Conservation (phyloP, 1,140 invertebrate species). For the Drosophila simulans region DNA sequence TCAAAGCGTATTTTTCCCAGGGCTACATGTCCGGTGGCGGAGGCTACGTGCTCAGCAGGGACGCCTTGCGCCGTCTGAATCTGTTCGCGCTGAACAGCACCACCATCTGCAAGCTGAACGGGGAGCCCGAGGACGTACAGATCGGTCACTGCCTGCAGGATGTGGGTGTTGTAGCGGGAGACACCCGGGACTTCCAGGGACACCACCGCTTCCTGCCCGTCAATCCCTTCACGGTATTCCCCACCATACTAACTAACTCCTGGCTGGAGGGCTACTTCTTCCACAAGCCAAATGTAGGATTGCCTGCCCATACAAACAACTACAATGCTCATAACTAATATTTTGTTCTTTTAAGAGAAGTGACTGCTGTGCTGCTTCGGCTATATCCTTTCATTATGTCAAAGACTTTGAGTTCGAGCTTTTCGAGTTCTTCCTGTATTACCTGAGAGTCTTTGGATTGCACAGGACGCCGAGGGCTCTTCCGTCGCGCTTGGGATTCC, state of each 20-base stretch:
- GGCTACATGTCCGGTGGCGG: constrained; percentile 97
- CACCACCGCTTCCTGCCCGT: constrained; percentile 96
- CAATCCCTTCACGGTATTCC: constrained; percentile 86
- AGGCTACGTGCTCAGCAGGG: constrained; percentile 94
- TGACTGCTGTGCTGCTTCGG: constrained; percentile 94
- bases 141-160: constrained; percentile 95
- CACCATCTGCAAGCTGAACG: constrained; percentile 87
- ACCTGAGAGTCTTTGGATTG: constrained; percentile 1
- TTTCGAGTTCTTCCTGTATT: constrained; percentile 9
- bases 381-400: constrained; percentile 77
- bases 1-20: constrained; percentile 88
- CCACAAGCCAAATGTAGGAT: constrained; percentile 86
- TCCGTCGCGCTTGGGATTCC: constrained; percentile 7
- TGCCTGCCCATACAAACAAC: not conserved
- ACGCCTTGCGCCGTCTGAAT: constrained; percentile 90
- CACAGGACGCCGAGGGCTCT: constrained; percentile 3
- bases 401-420: constrained; percentile 7
- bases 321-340: not conserved
- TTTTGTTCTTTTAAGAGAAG: constrained; percentile 87
- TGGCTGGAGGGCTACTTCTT: constrained; percentile 32
- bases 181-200: constrained; percentile 92
- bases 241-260: not conserved
- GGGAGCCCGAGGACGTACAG: constrained; percentile 95
- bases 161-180: constrained; percentile 93
- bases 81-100: constrained; percentile 88